Base-by-base conservation (phyloP, 2,113 vertebrate genomes). In the Ptilorrhoa leucosticta region DNA sequence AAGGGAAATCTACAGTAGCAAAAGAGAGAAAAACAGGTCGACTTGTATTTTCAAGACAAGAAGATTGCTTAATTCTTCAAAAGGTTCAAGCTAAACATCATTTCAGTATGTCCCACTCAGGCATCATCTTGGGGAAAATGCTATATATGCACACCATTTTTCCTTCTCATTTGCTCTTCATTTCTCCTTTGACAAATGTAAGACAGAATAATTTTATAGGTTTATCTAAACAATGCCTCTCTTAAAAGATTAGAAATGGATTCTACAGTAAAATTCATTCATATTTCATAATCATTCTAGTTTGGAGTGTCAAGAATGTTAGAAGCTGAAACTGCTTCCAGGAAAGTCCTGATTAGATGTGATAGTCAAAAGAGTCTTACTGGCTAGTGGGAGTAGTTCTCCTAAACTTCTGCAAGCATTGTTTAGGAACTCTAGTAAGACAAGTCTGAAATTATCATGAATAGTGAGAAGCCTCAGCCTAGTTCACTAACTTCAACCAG, bases 311-410 rank as follows among this genome's bases (percentile, higher is more conserved):
- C 60, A 39, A 83, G 30, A 92, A 44, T 51, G 2, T 60, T 77
- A 72, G 54, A 83, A 77, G 15, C 1, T 40, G 30, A 83, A 89
- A 64, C 11, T 54, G 3, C 6, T 79, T 68, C 13, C 39, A 80
- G 28, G 42, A 70, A 83, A 57, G 16, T 27, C 28, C 42, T 88
- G 16, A 30, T 54, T 60, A 54, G 17, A 64, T 54, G 6, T 50
- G 10, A 31, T 37, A 71, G 11, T 39, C 15, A 48, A 73, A 94
- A 66, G 23, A 58, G 23, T 21, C 13, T 61, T 63, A 63, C 6
- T 80, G 27, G 44, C 13, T 56, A 30, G 5, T 1, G 1, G 4
- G 3, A 2, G 1, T 44, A 72, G 5, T 1, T 61, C 57, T 87
- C 14, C 21, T 47, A 45, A 87, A 77, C 5, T 64, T 86, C 23